Percentiles rank a stretch among this genome's conserved stretches.
Evolutionary conservation across 2,888 invertebrate genomes (phyloP).

Genomic region (Malthinus seriepunctatus): DNA sequence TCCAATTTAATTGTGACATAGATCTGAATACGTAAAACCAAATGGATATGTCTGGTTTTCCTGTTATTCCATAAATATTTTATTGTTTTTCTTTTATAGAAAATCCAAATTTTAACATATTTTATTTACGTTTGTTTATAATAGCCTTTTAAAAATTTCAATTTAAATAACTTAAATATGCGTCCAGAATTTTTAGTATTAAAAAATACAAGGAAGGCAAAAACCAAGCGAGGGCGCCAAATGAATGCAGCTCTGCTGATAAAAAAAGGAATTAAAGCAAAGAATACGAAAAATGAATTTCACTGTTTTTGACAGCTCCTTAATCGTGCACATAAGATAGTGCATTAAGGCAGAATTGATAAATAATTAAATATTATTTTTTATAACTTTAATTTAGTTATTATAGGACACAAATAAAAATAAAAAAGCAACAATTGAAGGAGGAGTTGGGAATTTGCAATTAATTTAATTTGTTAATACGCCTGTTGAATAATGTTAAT

Average conservation of each 20-base stretch:
- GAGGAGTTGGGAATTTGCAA: too few relatives aligned
- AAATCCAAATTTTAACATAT: too few relatives aligned
- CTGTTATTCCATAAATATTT: too few relatives aligned
- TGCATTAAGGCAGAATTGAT: slow-evolving; percentile 29
- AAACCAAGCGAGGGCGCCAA: slow-evolving; percentile 44
- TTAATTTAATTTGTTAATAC: too few relatives aligned
- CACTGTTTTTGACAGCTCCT: slow-evolving; percentile 58
- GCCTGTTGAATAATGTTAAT: too few relatives aligned
- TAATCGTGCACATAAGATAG: slow-evolving; percentile 52
- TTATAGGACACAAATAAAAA: too few relatives aligned
- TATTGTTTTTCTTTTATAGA: too few relatives aligned
- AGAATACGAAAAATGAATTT: slow-evolving; percentile 55
- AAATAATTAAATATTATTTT: slow-evolving; percentile 28
- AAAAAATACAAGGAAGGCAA: slow-evolving; percentile 29
- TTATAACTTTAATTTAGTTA: not conserved
- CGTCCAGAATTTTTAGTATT: slow-evolving; percentile 27
- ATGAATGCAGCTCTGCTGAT: slow-evolving; percentile 57
- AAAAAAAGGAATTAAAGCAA: slow-evolving; percentile 57
- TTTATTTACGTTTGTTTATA: too few relatives aligned
- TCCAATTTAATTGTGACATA: too few relatives aligned
- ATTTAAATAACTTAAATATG: slow-evolving; percentile 21
- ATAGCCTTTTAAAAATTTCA: not conserved
- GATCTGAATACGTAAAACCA: too few relatives aligned
- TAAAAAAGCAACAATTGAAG: too few relatives aligned
- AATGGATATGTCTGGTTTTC: too few relatives aligned